Evolutionary conservation across 2,888 invertebrate species (phyloP).

Genomic region (Andrena dorsata): DNA sequence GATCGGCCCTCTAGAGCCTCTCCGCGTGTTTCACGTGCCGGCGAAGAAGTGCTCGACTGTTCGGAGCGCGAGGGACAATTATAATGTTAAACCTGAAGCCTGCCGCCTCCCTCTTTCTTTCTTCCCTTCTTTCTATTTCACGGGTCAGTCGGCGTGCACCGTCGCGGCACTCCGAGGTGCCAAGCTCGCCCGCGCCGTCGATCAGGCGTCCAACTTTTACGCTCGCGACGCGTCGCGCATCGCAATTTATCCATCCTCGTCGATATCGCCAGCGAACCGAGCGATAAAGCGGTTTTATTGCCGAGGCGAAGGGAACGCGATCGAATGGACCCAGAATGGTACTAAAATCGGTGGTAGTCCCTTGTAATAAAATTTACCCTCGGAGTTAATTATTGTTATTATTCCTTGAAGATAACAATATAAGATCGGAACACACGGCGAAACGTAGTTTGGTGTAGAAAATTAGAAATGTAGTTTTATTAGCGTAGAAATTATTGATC

Average conservation of each 20-base stretch:
- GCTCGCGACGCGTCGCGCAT: slow-evolving; percentile 1
- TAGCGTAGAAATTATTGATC: too few species aligned
- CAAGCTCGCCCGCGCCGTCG: slow-evolving; percentile 8
- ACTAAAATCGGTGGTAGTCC: background rate
- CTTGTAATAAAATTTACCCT: background rate
- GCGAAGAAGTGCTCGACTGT: slow-evolving; percentile 55
- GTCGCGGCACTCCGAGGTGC: slow-evolving; percentile 17
- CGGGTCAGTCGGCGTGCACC: slow-evolving; percentile 43
- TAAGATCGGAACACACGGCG: too few species aligned
- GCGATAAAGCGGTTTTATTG: too few species aligned
- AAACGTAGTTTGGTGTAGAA: too few species aligned
- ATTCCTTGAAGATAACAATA: too few species aligned
- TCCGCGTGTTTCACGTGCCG: slow-evolving; percentile 61
- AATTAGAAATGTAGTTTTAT: too few species aligned
- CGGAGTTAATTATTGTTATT: too few species aligned
- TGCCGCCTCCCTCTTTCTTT: slow-evolving; percentile 33
- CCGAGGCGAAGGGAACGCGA: too few species aligned
- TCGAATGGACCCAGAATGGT: background rate
- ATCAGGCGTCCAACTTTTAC: slow-evolving; percentile 43
- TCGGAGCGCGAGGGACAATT: slow-evolving; percentile 55
- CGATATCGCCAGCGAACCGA: background rate
- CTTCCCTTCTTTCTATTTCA: slow-evolving; percentile 52
- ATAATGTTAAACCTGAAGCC: slow-evolving; percentile 59
- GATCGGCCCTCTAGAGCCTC: slow-evolving; percentile 41
- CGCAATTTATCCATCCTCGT: slow-evolving; percentile 1